These are phyloP conservation scores for Tetanocera ferruginea DNA, from an alignment of 2,888 invertebrate genomes.

Conservation along the genomic window DNA sequence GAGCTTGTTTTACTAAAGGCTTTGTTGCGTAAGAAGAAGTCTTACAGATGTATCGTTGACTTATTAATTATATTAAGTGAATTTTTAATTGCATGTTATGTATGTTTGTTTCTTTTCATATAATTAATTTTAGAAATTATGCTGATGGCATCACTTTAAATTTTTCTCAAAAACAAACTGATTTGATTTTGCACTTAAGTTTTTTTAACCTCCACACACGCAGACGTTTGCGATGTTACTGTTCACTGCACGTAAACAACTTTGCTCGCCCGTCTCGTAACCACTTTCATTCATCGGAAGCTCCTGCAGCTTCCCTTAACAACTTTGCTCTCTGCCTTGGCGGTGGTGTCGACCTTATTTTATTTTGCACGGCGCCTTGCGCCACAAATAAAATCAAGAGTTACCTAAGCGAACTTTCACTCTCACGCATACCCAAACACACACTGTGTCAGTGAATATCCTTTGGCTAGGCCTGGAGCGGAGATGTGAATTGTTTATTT, in stretches of 20 bases:
- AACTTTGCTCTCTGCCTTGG: not conserved
- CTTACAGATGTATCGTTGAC: not conserved
- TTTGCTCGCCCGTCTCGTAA: not conserved
- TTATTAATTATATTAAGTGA: not conserved
- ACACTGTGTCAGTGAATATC: not conserved
- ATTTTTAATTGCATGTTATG: not conserved
- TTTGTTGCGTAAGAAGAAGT: no score
- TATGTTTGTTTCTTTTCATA: not conserved
- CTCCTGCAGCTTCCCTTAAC: slow-evolving; percentile 15
- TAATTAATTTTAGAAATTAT: not conserved
- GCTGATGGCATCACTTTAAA: not conserved
- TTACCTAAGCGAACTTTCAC: not conserved
- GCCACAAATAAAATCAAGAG: no score
- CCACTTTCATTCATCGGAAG: slow-evolving; percentile 19
- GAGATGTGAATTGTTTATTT: not conserved
- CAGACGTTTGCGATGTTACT: not conserved
- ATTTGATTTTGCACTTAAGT: not conserved
- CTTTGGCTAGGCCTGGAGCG: not conserved
- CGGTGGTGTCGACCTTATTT: slow-evolving; percentile 16
- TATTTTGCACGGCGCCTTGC: not conserved
- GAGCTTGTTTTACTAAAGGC: no score
- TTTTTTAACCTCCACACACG: slow-evolving; percentile 21
- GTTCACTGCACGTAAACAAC: not conserved
- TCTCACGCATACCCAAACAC: slow-evolving; percentile 5
- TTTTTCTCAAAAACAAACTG: not conserved